A percentile compares a stretch with the other conserved stretches of the same genome.
Evolutionary conservation across 2,113 vertebrate genomes (phyloP).

Genomic region (Lampris incognitus): DNA sequence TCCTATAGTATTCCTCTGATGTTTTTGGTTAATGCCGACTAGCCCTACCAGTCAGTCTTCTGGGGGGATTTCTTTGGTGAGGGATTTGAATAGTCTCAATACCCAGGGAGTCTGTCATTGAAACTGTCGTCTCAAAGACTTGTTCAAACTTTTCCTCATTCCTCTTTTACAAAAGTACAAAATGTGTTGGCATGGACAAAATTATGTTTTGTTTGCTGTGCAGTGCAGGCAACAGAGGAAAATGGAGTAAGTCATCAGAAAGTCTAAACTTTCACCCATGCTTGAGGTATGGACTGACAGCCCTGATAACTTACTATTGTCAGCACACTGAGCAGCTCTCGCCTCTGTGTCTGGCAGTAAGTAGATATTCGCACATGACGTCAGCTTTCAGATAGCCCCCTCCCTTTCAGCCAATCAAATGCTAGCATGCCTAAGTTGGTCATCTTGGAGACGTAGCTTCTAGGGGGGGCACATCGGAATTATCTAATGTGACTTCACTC

Average conservation of each 20-base stretch:
- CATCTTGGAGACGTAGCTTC: neutral
- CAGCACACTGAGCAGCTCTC: conserved; percentile 5
- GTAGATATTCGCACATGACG: neutral
- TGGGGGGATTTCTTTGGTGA: conserved; percentile 27
- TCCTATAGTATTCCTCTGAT: conserved; percentile 1
- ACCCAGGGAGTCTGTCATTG: conserved; percentile 9
- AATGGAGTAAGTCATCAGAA: conserved; percentile 2
- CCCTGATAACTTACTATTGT: neutral
- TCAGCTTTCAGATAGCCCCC: conserved; percentile 3
- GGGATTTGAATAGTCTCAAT: conserved; percentile 24
- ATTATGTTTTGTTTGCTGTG: conserved; percentile 1
- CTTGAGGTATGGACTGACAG: conserved; percentile 21
- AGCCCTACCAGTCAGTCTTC: conserved; percentile 12
- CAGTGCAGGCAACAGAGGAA: neutral
- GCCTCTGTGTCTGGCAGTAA: neutral
- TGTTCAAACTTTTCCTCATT: conserved; percentile 20
- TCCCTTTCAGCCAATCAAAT: conserved; percentile 17
- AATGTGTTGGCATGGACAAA: conserved; percentile 16
- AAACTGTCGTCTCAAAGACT: conserved; percentile 31
- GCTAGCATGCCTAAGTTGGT: conserved; percentile 9
- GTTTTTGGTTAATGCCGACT: neutral
- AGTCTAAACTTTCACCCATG: neutral
- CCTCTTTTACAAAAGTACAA: conserved; percentile 17
- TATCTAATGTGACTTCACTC: conserved; percentile 7
- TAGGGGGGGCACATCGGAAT: conserved; percentile 6